Evolutionary conservation across 2,113 vertebrate genomes (phyloP).

Genomic region (Lepisosteus oculatus): DNA sequence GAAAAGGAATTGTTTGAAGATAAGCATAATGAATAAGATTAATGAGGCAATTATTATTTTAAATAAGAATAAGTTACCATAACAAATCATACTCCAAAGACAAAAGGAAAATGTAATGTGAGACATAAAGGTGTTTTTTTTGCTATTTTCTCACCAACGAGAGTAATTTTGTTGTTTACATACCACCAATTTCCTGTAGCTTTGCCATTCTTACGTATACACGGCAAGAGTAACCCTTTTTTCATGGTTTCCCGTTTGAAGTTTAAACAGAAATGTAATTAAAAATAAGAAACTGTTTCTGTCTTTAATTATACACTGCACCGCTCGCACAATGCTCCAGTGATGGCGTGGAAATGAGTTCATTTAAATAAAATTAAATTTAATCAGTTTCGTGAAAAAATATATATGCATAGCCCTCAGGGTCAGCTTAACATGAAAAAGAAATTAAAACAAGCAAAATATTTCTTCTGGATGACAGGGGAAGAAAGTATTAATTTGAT

Average conservation of each 20-base stretch:
- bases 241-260: conserved; percentile 9
- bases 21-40: no score
- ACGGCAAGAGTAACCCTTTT: neutral
- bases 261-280: conserved; percentile 26
- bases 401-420: conserved; percentile 27
- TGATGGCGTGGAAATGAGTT: conserved; percentile 27
- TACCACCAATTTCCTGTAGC: neutral
- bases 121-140: neutral
- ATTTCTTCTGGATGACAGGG: conserved; percentile 36
- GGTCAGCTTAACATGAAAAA: conserved; percentile 48
- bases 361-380: conserved; percentile 52
- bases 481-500: conserved; percentile 30
- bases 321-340: conserved; percentile 24
- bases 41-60: no score
- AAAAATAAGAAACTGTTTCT: conserved; percentile 31
- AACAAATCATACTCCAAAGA: conserved; percentile 7
- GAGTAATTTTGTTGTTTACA: neutral
- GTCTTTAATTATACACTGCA: conserved; percentile 34
- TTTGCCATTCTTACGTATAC: neutral
- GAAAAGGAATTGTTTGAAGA: no score
- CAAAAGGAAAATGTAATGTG: neutral
- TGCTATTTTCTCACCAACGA: neutral
- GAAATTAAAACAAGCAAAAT: conserved; percentile 49
- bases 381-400: conserved; percentile 37
- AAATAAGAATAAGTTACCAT: conserved; percentile 6